Conservation (phyloP, 2,113 vertebrate species). For the Pholis gunnellus region DNA sequence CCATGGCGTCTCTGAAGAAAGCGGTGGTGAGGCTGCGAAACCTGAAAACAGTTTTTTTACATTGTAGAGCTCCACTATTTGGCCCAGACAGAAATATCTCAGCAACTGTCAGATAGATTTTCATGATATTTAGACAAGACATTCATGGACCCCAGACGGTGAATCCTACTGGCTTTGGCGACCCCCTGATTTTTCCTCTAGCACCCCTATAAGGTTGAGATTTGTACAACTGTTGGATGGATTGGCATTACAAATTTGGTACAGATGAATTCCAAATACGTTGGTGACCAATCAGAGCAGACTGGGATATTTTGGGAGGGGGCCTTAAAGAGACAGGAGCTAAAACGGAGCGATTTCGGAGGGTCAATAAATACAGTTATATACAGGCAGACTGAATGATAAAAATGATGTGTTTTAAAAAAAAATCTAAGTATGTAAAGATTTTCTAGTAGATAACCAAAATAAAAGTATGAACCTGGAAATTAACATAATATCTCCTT, state of each 20-base stretch:
- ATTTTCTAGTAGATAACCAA: no score
- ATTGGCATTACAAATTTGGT: neutral
- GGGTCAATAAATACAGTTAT: neutral
- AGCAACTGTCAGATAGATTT: neutral
- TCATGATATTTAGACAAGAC: neutral
- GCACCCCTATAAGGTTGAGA: neutral
- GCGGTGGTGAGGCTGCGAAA: slow-evolving; percentile 94
- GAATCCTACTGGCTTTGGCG: neutral
- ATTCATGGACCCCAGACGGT: neutral
- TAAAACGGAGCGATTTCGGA: neutral
- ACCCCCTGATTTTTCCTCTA: neutral
- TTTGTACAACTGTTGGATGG: neutral
- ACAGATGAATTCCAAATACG: neutral
- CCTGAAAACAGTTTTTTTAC: slow-evolving; percentile 56
- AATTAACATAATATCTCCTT: neutral
- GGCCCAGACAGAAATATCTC: neutral
- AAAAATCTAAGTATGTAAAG: no score
- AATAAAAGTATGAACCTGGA: neutral
- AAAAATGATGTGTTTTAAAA: neutral
- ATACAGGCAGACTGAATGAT: neutral
- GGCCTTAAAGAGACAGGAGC: neutral
- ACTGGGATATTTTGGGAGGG: neutral
- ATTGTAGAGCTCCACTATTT: neutral
- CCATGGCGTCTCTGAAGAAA: slow-evolving; percentile 97
- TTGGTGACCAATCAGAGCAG: neutral